Percentiles rank a stretch among this genome's conserved stretches.
These are phyloP conservation scores for Heliconius hewitsoni DNA, from an alignment of 1,140 invertebrate genomes.

Conservation along the genomic window DNA sequence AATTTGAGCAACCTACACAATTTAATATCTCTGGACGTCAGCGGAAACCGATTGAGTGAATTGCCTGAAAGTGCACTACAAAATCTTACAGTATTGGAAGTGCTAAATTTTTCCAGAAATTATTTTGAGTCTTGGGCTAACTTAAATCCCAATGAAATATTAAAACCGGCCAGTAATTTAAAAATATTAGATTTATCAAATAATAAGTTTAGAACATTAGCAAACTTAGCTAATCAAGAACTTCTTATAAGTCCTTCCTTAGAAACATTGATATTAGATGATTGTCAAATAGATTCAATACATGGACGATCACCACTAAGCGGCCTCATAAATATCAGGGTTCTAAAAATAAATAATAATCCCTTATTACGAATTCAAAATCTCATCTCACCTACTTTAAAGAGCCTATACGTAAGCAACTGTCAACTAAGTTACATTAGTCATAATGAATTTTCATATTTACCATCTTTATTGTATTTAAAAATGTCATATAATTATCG, in stretches of 20 bases:
- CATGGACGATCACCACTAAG: slow-evolving; percentile 78
- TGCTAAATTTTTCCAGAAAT: slow-evolving; percentile 81
- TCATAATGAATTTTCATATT: slow-evolving; percentile 73
- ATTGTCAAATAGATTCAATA: slow-evolving; percentile 80
- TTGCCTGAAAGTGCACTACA: slow-evolving; percentile 72
- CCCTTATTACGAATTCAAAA: slow-evolving; percentile 73
- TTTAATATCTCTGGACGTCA: slow-evolving; percentile 82
- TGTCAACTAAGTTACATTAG: slow-evolving; percentile 78
- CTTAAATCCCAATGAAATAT: slow-evolving; percentile 76
- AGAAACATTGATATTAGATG: slow-evolving; percentile 76
- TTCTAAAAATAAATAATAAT: slow-evolving; percentile 81
- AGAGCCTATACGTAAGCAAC: slow-evolving; percentile 81
- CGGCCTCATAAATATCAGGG: slow-evolving; percentile 78
- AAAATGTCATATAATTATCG: slow-evolving; percentile 81
- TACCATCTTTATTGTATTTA: slow-evolving; percentile 78
- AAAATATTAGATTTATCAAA: slow-evolving; percentile 78
- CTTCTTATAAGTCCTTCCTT: slow-evolving; percentile 78
- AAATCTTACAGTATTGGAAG: slow-evolving; percentile 78
- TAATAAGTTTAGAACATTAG: slow-evolving; percentile 75
- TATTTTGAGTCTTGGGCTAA: slow-evolving; percentile 80
- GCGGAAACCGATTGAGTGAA: slow-evolving; percentile 77
- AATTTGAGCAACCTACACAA: slow-evolving; percentile 66
- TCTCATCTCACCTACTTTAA: slow-evolving; percentile 79
- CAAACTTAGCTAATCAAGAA: slow-evolving; percentile 77
- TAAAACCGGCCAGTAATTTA: slow-evolving; percentile 71